phyloP scores from a whole-genome alignment of 2,113 vertebrate species.

The Sitta europaea region DNA sequence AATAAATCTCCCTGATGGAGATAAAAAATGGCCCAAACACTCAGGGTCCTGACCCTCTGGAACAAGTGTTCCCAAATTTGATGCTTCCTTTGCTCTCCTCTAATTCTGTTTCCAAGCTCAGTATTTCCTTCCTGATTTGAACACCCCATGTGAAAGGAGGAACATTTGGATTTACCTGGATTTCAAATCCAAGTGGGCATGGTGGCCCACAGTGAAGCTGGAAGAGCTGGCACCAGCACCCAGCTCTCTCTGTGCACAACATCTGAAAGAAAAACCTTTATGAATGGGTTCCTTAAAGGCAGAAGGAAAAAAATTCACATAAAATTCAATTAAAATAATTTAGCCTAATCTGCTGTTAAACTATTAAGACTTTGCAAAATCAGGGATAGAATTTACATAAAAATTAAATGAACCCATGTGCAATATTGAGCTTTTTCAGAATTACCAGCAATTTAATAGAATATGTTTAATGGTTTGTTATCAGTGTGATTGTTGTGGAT shows the following conservation, averaged over 20 bases:
- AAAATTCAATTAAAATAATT: conserved; percentile 61
- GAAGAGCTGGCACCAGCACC: background rate
- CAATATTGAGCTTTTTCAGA: conserved; percentile 33
- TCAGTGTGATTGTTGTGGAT: conserved; percentile 39
- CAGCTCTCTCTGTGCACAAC: background rate
- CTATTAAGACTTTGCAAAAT: conserved; percentile 55
- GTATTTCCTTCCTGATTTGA: background rate
- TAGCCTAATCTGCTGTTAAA: conserved; percentile 50
- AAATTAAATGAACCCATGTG: conserved; percentile 62
- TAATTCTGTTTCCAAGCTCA: background rate
- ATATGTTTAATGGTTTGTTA: conserved; percentile 47
- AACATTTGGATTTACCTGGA: background rate
- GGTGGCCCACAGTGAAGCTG: background rate
- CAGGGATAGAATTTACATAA: conserved; percentile 61
- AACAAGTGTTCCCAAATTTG: background rate
- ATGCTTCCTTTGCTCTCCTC: background rate
- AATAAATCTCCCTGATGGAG: background rate
- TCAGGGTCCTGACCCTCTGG: background rate
- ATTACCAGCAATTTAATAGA: conserved; percentile 65
- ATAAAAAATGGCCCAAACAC: background rate
- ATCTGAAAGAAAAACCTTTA: background rate
- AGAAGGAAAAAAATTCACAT: conserved; percentile 19
- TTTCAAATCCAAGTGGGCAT: background rate
- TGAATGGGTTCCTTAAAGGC: background rate
- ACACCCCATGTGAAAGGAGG: background rate